Evolutionary conservation across 2,797 vertebrate genomes (phyloP).

Genomic region (Chaetodon trifasciatus): DNA sequence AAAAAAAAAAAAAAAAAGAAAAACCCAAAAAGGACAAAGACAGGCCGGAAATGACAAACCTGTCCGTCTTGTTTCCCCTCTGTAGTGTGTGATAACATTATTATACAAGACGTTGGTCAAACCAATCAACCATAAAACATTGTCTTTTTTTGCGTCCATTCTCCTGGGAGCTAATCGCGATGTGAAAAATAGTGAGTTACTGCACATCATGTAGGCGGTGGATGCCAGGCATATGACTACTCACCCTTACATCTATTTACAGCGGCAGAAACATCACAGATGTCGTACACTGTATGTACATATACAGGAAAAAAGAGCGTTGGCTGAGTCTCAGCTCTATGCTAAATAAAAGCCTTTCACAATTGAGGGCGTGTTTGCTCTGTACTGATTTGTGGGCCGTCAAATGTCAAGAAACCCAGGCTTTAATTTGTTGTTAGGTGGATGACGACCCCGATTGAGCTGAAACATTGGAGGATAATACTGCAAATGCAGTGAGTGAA

Average conservation of each 20-base stretch:
- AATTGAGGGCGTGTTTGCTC: conserved; percentile 34
- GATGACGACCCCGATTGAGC: conserved; percentile 24
- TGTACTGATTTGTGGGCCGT: conserved; percentile 31
- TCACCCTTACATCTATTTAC: conserved; percentile 32
- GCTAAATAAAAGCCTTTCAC: conserved; percentile 31
- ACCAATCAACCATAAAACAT: conserved; percentile 1
- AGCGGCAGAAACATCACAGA: conserved; percentile 11
- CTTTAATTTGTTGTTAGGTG: conserved; percentile 33
- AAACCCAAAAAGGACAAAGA: background rate
- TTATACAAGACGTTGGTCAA: conserved; percentile 1
- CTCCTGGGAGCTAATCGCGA: background rate
- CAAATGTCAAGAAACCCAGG: conserved; percentile 31
- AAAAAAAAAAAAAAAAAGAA: background rate
- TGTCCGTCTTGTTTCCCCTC: background rate
- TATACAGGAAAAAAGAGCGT: conserved; percentile 1
- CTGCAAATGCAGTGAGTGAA: conserved; percentile 14
- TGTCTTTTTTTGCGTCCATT: background rate
- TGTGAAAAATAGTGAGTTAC: background rate
- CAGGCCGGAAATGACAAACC: background rate
- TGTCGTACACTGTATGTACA: background rate
- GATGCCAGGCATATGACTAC: conserved; percentile 13
- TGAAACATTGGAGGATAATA: conserved; percentile 27
- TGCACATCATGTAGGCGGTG: conserved; percentile 37
- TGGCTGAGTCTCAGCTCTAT: background rate
- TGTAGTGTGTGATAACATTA: background rate